A percentile compares a stretch with the other conserved stretches of the same genome.
These are phyloP conservation scores for Scaptomyza montana DNA, from an alignment of 1,140 invertebrate species.

Conservation along the genomic window DNA sequence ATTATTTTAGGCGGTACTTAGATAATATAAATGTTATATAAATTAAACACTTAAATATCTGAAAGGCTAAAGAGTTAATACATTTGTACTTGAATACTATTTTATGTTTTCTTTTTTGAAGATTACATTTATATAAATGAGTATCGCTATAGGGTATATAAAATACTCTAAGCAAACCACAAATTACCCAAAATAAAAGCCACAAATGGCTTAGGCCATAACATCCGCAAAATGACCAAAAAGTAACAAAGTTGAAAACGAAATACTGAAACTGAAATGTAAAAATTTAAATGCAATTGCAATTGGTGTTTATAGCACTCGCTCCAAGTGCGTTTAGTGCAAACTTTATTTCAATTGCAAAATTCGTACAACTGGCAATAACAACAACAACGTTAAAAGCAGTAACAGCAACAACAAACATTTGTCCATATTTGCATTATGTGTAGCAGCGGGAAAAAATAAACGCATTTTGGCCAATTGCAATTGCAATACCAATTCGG, in stretches of 20 bases:
- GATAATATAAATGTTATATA: too few species aligned
- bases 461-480: constrained; percentile 73
- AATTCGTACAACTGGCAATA: constrained; percentile 61
- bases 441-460: constrained; percentile 53
- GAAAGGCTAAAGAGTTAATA: too few species aligned
- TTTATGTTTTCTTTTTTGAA: too few species aligned
- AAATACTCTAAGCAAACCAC: not conserved
- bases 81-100: too few species aligned
- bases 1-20: too few species aligned
- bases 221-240: constrained; percentile 17
- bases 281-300: constrained; percentile 48
- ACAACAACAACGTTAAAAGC: constrained; percentile 19
- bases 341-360: constrained; percentile 77
- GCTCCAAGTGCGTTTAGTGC: constrained; percentile 71
- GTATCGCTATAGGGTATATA: not conserved
- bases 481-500: constrained; percentile 68
- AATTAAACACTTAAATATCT: too few species aligned
- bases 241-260: not conserved
- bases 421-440: constrained; percentile 78
- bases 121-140: too few species aligned
- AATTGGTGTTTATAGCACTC: constrained; percentile 37
- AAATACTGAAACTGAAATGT: constrained; percentile 15
- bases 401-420: constrained; percentile 27
- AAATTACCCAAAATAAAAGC: not conserved
- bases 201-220: not conserved